Conservation (phyloP, 2,888 invertebrate species). For the Omphaloscelis lunosa region DNA sequence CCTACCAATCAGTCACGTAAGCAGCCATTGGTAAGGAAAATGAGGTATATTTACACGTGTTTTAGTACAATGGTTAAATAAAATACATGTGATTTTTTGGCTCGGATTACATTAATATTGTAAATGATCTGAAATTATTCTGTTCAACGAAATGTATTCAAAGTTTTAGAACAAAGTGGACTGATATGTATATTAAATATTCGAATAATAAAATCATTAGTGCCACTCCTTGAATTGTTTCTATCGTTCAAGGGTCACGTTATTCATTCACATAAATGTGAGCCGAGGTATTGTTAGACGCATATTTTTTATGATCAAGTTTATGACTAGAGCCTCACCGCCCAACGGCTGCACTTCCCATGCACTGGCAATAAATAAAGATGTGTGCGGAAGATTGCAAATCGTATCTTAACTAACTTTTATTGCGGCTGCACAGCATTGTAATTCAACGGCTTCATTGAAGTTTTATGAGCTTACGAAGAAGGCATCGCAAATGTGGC, state of each 20-base stretch:
- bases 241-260: conserved; percentile 53
- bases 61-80: conserved; percentile 15
- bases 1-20: conserved; percentile 53
- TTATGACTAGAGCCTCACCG: conserved; percentile 47
- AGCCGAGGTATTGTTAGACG: conserved; percentile 30
- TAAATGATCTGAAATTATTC: conserved; percentile 20
- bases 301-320: conserved; percentile 61
- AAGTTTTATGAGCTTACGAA: conserved; percentile 88
- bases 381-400: conserved; percentile 77
- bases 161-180: conserved; percentile 10
- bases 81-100: conserved; percentile 14
- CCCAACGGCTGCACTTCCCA: conserved; percentile 59
- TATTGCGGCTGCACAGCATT: conserved; percentile 80
- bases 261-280: conserved; percentile 49
- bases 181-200: conserved; percentile 23
- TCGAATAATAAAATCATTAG: conserved; percentile 49
- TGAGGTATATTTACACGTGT: conserved; percentile 20
- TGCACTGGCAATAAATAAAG: conserved; percentile 61
- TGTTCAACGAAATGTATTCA: conserved; percentile 9
- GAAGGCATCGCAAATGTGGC: conserved; percentile 86
- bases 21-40: conserved; percentile 55
- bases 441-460: conserved; percentile 87
- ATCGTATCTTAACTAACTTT: conserved; percentile 82
- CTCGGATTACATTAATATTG: neutral
- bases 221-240: conserved; percentile 61